phyloP scores from a whole-genome alignment of 1,140 invertebrate species.

The Zaprionus ornatus region DNA sequence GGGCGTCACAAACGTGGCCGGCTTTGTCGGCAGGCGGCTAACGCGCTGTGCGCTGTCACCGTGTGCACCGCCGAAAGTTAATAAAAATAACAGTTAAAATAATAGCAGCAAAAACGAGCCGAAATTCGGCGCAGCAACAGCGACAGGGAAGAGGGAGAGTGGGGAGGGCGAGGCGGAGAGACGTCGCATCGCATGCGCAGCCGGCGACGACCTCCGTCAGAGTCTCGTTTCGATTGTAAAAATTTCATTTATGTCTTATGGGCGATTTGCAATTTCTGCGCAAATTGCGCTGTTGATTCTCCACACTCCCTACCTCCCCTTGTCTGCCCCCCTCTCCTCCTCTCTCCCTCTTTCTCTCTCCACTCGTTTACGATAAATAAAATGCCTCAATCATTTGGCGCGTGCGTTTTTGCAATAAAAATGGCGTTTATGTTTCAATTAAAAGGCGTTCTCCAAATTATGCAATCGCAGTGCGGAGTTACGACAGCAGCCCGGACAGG shows the following conservation, averaged over 20 bases:
- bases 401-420: slow-evolving; percentile 75
- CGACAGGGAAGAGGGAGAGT: background rate
- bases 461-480: slow-evolving; percentile 43
- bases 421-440: slow-evolving; percentile 74
- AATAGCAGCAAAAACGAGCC: slow-evolving; percentile 37
- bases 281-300: slow-evolving; percentile 52
- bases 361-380: slow-evolving; percentile 44
- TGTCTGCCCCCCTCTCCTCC: background rate
- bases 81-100: slow-evolving; percentile 75
- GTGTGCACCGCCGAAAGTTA: slow-evolving; percentile 44
- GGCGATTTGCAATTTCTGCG: slow-evolving; percentile 77
- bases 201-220: slow-evolving; percentile 41
- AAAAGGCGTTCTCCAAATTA: slow-evolving; percentile 62
- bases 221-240: slow-evolving; percentile 74
- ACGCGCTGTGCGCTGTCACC: slow-evolving; percentile 48
- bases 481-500: background rate
- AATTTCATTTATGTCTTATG: slow-evolving; percentile 81
- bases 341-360: background rate
- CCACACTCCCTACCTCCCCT: background rate
- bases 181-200: slow-evolving; percentile 29
- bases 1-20: slow-evolving; percentile 50
- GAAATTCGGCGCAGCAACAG: background rate
- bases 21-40: slow-evolving; percentile 40
- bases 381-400: slow-evolving; percentile 58
- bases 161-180: background rate